Base-by-base conservation (phyloP, 1,140 invertebrate species). In the Ganaspis sp. region DNA sequence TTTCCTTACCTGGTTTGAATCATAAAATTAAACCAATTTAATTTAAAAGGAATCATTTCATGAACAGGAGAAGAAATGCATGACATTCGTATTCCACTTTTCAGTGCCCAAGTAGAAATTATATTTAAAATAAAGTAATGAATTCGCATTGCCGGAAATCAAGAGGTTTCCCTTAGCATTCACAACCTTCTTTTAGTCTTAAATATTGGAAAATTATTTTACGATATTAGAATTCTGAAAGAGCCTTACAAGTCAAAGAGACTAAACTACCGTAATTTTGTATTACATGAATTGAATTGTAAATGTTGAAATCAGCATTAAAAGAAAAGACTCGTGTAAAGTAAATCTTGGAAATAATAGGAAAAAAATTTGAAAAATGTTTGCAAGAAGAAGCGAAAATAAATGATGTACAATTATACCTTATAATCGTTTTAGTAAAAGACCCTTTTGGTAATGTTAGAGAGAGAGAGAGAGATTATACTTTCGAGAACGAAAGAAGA, bases 351-450 rank as follows among this genome's bases (percentile, higher is more conserved):
- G 12, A 40, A 1, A 1, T 2, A 40, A 49, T 2, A 6, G 45
- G 42, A 45, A n/a, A 49, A 49, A 49, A n/a, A 49, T 19, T 49
- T 49, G 40, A 19, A 21, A 54, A 54, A 23, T 54, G 53, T 54
- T 54, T 4, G 45, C 4, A n/a, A 49, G 17, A 9, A 49, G 17
- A 26, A 54, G 21, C 19, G 19, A 11, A 9, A 23, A 54, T 54
- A 54, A 54, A 54, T 54, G n/a, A 54, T 54, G 53, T 23, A 54
- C 9, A 54, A 54, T 21, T 9, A 21, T 54, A 23, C 19, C 0
- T 23, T 19, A 11, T 5, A 54, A 54, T 11, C 53, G 53, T 23
- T 54, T 54, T 23, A 54, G 53, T 54, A 23, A 4, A 12, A 21
- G 11, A 21, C 5, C 19, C 19, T 54, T 54, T 54, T 21, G 6